Evolutionary conservation across 1,140 invertebrate species (phyloP).

Genomic region (Theocolax elegans): DNA sequence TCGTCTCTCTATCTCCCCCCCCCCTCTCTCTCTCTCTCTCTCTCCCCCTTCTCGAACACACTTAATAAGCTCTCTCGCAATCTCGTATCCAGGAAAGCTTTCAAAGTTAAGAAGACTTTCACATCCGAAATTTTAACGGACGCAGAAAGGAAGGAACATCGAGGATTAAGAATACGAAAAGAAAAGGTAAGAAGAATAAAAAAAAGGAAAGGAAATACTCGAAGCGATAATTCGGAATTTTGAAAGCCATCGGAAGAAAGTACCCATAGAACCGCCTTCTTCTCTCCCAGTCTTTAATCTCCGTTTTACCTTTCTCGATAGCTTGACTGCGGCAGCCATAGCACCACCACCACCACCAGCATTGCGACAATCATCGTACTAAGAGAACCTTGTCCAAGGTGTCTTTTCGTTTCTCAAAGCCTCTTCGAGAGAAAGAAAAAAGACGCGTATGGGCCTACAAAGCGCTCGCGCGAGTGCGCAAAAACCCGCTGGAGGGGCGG

Average conservation of each 20-base stretch:
- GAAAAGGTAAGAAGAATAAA: neutral
- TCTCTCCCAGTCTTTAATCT: neutral
- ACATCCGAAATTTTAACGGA: neutral
- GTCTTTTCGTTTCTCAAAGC: conserved; percentile 49
- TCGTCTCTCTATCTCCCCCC: no score
- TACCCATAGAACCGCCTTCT: conserved; percentile 1
- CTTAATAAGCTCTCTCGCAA: no score
- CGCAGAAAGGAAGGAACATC: no score
- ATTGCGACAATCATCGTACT: neutral
- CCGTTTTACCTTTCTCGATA: neutral
- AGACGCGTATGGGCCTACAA: neutral
- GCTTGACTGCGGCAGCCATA: neutral
- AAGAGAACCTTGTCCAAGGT: conserved; percentile 34
- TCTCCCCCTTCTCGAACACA: no score
- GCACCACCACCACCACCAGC: neutral
- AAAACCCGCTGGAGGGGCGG: conserved; percentile 37
- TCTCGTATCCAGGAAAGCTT: neutral
- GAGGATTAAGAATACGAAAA: neutral
- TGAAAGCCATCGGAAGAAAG: conserved; percentile 29
- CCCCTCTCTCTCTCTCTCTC: no score
- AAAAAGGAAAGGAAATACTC: no score
- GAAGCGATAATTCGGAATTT: conserved; percentile 20
- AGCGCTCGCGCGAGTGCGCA: conserved; percentile 3
- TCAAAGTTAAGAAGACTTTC: conserved; percentile 4
- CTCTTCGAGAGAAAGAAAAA: conserved; percentile 34